Evolutionary conservation across 2,113 vertebrate genomes (phyloP), one percentile per base, ranked within the genome.

Genomic region (Isurus oxyrinchus): DNA sequence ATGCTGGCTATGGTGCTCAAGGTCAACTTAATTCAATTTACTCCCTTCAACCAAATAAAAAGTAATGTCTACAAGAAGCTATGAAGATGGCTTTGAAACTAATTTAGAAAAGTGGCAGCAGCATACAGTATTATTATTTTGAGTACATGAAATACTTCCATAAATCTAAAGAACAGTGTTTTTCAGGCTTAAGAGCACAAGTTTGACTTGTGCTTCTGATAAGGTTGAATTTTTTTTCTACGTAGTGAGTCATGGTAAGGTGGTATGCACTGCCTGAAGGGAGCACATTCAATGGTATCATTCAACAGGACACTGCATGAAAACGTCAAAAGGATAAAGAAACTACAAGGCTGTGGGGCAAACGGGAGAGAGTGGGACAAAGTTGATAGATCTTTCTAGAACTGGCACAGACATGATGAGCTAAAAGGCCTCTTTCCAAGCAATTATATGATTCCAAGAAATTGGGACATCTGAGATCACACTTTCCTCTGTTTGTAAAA

Each of bases 11-110:
- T 55, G 21, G 55, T 55, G n/a, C 31, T 59, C 88, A 91, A 91
- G 88, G 88, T 91, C 88, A 91, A 91, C 7, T 14, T 35, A 59
- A 91, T 59, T 91, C 88, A 91, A 91, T 91, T 91, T 57, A 91
- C 11, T 91, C 25, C 88, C 55, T 57, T 27, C 88, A 57, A 90
- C 23, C 87, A 91, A 61, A 91, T 61, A 91, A 91, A 57, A 91
- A 27, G 86, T 88, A 59, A 91, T 87, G 13, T 16, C 1, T 91
- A 59, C 88, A 61, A 59, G 88, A 27, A 91, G 55, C 55, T 91
- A 59, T 35, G 55, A 61, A 91, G 10, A 59, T 61, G 55, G 55
- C 53, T 59, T 61, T 14, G 14, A 59, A 91, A 91, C 55, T 16
- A 59, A 91, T 91, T 91, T 59, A 35, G 88, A 59, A 91, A 91